Conservation (phyloP, 2,797 vertebrate species). For the Sus cebifrons region DNA sequence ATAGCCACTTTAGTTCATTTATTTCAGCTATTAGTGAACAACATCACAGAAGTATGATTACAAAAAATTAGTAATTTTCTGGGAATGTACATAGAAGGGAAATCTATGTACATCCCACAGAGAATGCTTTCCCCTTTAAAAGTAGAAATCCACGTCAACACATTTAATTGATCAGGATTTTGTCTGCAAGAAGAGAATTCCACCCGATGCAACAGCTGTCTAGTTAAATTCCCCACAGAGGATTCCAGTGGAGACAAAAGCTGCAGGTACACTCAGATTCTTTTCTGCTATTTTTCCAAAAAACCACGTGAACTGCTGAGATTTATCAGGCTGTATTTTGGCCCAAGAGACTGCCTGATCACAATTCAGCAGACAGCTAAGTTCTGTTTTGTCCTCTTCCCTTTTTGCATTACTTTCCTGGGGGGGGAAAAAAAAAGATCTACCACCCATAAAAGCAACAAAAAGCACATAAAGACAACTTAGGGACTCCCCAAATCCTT, state of each 20-base stretch:
- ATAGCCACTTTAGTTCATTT: neutral
- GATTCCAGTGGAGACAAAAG: neutral
- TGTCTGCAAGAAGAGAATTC: neutral
- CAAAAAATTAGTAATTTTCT: neutral
- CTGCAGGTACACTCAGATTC: neutral
- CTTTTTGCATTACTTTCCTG: neutral
- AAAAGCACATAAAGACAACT: neutral
- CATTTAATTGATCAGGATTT: conserved; percentile 48
- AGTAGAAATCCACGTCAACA: conserved; percentile 30
- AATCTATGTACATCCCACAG: neutral
- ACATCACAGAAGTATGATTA: neutral
- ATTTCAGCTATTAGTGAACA: neutral
- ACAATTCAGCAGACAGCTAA: neutral
- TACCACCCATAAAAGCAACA: neutral
- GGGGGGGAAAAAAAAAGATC: neutral
- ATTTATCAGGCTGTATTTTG: neutral
- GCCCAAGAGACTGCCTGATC: neutral
- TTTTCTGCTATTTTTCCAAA: conserved; percentile 20
- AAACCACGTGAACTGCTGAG: neutral
- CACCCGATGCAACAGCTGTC: neutral
- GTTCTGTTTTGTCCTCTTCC: neutral
- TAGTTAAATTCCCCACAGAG: conserved; percentile 35
- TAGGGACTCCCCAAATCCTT: neutral
- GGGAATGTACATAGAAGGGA: neutral
- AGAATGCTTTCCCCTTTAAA: conserved; percentile 6